Conservation (phyloP, 2,888 invertebrate species). For the Pandemis corylana region DNA sequence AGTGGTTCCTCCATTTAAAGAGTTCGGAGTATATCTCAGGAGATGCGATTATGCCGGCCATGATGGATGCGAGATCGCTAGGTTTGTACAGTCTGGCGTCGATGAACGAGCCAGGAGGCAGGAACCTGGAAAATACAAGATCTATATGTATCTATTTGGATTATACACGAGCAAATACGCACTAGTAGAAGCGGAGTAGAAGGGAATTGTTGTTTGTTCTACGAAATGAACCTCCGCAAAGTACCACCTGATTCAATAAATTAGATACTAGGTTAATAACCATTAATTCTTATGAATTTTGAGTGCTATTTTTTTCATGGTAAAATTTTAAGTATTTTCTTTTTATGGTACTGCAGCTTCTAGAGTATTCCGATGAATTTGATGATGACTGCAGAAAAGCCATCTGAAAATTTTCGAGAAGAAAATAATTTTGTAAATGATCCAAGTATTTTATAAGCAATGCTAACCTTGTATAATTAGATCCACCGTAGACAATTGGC, state of each 20-base stretch:
- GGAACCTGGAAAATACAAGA: slow-evolving; percentile 25
- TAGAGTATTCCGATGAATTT: too few species aligned
- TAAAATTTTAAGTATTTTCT: too few species aligned
- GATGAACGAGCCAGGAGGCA: slow-evolving; percentile 30
- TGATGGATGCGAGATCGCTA: slow-evolving; percentile 14
- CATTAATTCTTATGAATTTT: too few species aligned
- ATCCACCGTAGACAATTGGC: slow-evolving; percentile 87
- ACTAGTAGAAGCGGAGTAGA: too few species aligned
- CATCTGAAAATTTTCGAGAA: background rate
- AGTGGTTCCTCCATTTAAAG: slow-evolving; percentile 34
- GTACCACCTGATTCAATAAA: too few species aligned
- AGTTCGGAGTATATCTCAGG: slow-evolving; percentile 8
- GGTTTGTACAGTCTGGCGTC: slow-evolving; percentile 20
- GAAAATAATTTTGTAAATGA: background rate
- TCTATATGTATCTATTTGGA: background rate
- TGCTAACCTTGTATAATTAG: slow-evolving; percentile 79
- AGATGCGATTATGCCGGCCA: slow-evolving; percentile 12
- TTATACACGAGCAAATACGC: too few species aligned
- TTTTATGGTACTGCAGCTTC: too few species aligned
- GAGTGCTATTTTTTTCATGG: too few species aligned
- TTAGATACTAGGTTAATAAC: too few species aligned
- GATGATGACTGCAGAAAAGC: background rate
- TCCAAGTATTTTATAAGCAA: too few species aligned
- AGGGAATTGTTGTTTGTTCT: too few species aligned
- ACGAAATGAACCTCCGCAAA: too few species aligned